Base-by-base conservation (phyloP, 2,888 invertebrate species). In the Trissonchulus latispiculum region DNA sequence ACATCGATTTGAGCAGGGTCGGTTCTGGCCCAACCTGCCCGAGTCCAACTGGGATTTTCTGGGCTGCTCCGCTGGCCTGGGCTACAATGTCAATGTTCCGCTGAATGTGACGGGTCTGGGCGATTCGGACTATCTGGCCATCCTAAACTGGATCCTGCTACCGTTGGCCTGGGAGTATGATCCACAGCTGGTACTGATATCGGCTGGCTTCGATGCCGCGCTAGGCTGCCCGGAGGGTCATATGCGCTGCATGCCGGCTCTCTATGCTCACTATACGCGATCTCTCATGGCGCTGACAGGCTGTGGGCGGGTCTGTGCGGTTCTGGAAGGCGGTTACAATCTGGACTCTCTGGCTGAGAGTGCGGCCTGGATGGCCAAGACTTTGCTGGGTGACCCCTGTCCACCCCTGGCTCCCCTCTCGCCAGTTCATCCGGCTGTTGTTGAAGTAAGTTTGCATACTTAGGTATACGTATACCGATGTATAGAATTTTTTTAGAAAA, bases 311-410 rank as follows among this genome's bases (percentile, higher is more conserved):
- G 83, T 95, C 0, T 86, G 93, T 61, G 82, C 93, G 0, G 89
- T 90, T 31, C 86, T 94, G 2, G 93, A 94, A 85, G 95, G 95
- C 28, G 96, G 96, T 1, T 97, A 96, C 85, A 94, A 95, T 84
- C 87, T 91, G 59, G 89, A 89, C 76, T 91, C 93, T 32, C 90
- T 93, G 74, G 89, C 93, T 0, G 90, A 91, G 81, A 89, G 91
- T 1, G 91, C 94, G 90, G 88, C 90, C 0, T 89, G 91, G 87
- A 95, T 95, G 83, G 89, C 91, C 0, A 92, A 92, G 83, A 89
- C 93, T 0, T 84, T 97, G 69, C 86, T 95, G 0, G 93, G 92
- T 0, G 93, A 95, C 85, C 90, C 29, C 64, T 62, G 64, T n/a
- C 64, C 64, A 3, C 28, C 64, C 3, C 28, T 62, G 64, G 15